Evolutionary conservation across 2,113 vertebrate genomes (phyloP), one percentile per base, ranked within the genome.

Genomic region (Corythornis madagascariensis): DNA sequence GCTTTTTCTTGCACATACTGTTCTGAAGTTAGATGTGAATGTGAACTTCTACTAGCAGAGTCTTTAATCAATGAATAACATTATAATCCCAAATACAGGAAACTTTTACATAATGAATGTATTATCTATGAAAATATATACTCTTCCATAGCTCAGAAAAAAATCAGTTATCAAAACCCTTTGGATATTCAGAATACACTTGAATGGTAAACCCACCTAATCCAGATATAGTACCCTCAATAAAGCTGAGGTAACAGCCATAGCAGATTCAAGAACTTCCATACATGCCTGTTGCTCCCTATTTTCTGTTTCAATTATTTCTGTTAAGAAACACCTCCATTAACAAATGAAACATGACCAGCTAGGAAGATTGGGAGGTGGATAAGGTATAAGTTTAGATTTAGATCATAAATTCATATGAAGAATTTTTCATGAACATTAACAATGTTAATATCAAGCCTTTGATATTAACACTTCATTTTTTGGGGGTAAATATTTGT

Each of bases 401-500:
- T 57, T 29, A 40, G 88, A 83, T 77, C 12, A 38, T 10, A 38
- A 38, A 38, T 38, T 38, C 38, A 38, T 38, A 38, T 56, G 15
- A 90, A 48, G 38, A 73, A 3, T 28, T 61, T 80, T 89, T 88
- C 21, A 42, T 35, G 10, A 70, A 40, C 18, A 33, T 45, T 77
- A 72, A 72, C 18, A 38, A 33, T 38, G 10, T 63, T 67, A 66
- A 9, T 66, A 67, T 70, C 31, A 55, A 64, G 26, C 4, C 16
- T 59, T 13, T 31, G 3, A n/a, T n/a, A n/a, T n/a, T n/a, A n/a
- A n/a, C 6, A 22, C 7, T 80, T 55, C 16, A 16, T 60, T 89
- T 83, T 83, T 64, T 88, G 78, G 26, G 79, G 13, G 25, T 67
- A 86, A 89, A 92, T 73, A 91, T 50, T 75, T 95, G 26, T 69